Conservation (phyloP, 1,140 invertebrate species). For the Diachasma alloeum region DNA sequence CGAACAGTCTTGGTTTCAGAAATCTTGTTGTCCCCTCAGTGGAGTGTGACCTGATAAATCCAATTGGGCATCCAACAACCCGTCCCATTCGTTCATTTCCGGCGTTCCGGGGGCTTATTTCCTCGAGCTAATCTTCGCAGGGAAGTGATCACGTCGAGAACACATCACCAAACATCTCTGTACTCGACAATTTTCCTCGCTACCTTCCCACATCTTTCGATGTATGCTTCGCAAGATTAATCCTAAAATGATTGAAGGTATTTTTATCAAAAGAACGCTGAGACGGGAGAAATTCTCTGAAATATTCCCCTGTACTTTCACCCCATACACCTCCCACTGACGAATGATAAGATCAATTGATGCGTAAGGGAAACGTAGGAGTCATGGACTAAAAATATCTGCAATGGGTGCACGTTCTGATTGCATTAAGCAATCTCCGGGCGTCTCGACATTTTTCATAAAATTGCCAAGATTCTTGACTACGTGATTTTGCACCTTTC, state of each 20-base stretch:
- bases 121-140: slow-evolving; percentile 9
- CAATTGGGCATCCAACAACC: not conserved
- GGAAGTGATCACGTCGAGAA: slow-evolving; percentile 1
- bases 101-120: slow-evolving; percentile 9
- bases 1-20: too few relatives aligned
- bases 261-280: not conserved
- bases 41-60: not conserved
- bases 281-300: not conserved
- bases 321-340: not conserved
- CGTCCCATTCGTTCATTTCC: slow-evolving; percentile 21
- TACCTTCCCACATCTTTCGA: not conserved
- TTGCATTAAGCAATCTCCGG: not conserved
- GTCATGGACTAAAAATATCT: too few relatives aligned
- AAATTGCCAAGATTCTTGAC: not conserved
- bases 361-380: not conserved
- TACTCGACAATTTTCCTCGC: too few relatives aligned
- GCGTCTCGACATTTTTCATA: not conserved
- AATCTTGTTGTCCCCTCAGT: too few relatives aligned
- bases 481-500: not conserved
- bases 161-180: not conserved
- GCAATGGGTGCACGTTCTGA: not conserved
- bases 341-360: not conserved
- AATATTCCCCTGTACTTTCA: not conserved
- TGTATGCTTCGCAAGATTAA: not conserved
- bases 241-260: not conserved